Evolutionary conservation across 53 echinoderm and acorn worm genomes (phyloP).

Genomic region (Actinopyga echinites): DNA sequence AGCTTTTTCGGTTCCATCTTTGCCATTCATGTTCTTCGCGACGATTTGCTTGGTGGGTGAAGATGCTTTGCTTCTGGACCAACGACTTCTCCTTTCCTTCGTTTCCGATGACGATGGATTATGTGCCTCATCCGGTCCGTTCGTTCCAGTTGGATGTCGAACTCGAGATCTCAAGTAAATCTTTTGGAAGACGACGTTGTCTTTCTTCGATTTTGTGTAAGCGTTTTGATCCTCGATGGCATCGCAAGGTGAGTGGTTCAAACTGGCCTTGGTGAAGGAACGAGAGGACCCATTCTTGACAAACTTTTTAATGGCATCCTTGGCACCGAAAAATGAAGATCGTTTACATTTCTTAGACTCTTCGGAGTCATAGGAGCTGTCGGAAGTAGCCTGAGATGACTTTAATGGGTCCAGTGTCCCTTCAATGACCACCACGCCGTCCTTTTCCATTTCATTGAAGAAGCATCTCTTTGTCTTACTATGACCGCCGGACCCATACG

Average conservation of each 20-base stretch:
- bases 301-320: constrained; percentile 26
- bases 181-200: not conserved
- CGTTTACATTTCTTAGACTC: constrained; percentile 25
- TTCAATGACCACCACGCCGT: not conserved
- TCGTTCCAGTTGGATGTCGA: not conserved
- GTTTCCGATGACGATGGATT: not conserved
- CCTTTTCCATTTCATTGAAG: not conserved
- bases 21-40: constrained; percentile 1
- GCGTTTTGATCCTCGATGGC: not conserved
- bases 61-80: constrained; percentile 12
- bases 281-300: constrained; percentile 17
- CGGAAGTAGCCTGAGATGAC: not conserved
- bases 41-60: not conserved
- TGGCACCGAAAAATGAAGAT: constrained; percentile 28
- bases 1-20: not conserved
- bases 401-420: not conserved
- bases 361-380: not conserved
- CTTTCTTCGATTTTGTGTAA: not conserved
- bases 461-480: too few relatives aligned
- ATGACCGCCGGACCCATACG: too few relatives aligned
- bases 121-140: not conserved
- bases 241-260: not conserved
- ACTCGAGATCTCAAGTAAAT: not conserved
- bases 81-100: constrained; percentile 28
- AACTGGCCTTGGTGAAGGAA: not conserved